Percentiles rank a stretch among this genome's conserved stretches.
phyloP scores from a whole-genome alignment of 2,113 vertebrate species.

The Varanus salvator region DNA sequence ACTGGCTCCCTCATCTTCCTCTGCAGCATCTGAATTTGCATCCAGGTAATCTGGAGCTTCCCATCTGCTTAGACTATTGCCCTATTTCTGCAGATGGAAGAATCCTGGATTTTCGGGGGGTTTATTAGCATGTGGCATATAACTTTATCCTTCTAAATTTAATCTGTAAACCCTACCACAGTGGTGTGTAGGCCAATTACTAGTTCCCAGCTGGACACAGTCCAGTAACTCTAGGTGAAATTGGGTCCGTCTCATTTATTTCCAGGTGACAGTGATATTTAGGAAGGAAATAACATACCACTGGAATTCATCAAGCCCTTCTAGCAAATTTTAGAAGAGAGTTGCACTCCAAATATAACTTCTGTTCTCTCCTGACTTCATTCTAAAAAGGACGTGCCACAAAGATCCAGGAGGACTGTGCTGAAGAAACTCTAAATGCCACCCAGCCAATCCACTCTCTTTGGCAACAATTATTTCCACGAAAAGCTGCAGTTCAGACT shows the following conservation, averaged over 20 bases:
- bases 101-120: neutral
- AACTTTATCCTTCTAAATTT: neutral
- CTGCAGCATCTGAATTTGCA: neutral
- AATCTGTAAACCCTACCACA: neutral
- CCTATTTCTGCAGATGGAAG: neutral
- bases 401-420: neutral
- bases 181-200: neutral
- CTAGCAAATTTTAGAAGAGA: neutral
- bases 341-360: neutral
- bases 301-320: neutral
- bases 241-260: neutral
- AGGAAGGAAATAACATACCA: neutral
- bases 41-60: neutral
- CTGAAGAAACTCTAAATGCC: conserved; percentile 17
- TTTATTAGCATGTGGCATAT: neutral
- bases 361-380: neutral
- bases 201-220: neutral
- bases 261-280: neutral
- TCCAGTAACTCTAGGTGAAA: neutral
- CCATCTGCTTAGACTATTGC: neutral
- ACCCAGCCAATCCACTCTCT: neutral
- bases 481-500: conserved; percentile 40
- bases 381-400: neutral
- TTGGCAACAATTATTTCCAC: neutral
- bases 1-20: neutral